Evolutionary conservation across 2,113 vertebrate genomes (phyloP).

Genomic region (rabbit (Oryctolagus cuniculus)): DNA sequence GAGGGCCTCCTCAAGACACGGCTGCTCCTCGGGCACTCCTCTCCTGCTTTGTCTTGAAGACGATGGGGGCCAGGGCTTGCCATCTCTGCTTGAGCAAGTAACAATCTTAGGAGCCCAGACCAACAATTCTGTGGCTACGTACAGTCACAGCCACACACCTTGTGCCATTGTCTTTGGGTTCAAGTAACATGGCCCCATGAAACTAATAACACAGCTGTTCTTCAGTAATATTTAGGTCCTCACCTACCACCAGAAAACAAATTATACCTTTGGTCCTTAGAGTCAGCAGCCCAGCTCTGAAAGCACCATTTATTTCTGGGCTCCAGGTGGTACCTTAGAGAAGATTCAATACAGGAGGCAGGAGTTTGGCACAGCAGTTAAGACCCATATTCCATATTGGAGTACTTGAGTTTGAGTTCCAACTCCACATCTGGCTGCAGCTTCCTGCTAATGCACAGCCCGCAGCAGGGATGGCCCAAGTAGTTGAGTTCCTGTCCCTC

Average conservation of each 20-base stretch:
- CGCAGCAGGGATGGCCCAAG: no score
- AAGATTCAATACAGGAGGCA: not conserved
- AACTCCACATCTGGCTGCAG: no score
- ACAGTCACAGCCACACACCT: not conserved
- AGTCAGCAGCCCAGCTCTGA: not conserved
- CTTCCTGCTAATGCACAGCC: no score
- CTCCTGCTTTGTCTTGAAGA: not conserved
- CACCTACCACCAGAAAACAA: not conserved
- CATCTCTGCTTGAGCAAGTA: not conserved
- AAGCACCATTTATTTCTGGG: constrained; percentile 31
- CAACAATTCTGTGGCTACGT: not conserved
- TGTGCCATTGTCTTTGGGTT: not conserved
- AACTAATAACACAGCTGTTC: not conserved
- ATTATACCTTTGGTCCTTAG: not conserved
- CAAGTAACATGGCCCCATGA: not conserved
- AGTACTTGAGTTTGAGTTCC: no score
- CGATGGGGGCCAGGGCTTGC: not conserved
- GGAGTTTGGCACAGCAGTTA: no score
- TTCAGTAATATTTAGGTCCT: not conserved
- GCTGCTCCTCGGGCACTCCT: not conserved
- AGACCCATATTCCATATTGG: no score
- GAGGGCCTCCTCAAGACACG: not conserved
- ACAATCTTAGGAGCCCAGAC: not conserved
- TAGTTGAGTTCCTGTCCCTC: no score
- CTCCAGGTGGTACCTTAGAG: not conserved